phyloP scores from a whole-genome alignment of 2,113 vertebrate genomes.

The Callospermophilus lateralis region DNA sequence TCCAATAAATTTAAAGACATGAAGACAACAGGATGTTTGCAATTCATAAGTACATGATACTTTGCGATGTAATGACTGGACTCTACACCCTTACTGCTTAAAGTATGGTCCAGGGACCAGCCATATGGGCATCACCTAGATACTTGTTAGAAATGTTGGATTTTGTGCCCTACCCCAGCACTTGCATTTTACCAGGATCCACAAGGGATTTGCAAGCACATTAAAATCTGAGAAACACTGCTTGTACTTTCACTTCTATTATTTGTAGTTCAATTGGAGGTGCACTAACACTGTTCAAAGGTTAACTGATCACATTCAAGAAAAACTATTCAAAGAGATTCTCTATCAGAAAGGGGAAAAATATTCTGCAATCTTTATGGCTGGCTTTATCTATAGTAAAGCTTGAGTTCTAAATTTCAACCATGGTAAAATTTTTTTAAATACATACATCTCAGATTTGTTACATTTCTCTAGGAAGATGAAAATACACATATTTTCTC shows the following conservation, averaged over 20 bases:
- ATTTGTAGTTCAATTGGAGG: neutral
- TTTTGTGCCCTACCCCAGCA: neutral
- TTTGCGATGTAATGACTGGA: neutral
- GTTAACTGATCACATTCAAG: constrained; percentile 22
- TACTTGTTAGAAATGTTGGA: neutral
- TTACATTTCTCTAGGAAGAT: constrained; percentile 68
- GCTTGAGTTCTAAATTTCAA: constrained; percentile 74
- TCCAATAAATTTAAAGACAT: neutral
- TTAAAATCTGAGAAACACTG: neutral
- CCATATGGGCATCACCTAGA: neutral
- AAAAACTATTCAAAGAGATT: constrained; percentile 63
- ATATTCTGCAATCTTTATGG: constrained; percentile 43
- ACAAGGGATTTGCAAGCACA: fast-evolving
- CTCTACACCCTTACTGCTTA: neutral
- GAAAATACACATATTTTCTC: constrained; percentile 74
- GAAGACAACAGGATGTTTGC: neutral
- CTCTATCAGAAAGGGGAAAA: constrained; percentile 56
- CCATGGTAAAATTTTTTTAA: constrained; percentile 70
- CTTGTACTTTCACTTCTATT: neutral
- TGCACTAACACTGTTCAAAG: neutral
- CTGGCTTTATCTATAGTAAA: constrained; percentile 54
- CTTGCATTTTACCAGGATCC: neutral
- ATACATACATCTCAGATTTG: constrained; percentile 61
- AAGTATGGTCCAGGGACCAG: neutral
- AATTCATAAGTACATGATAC: neutral